Percentiles rank a stretch among this genome's conserved stretches.
These are phyloP conservation scores for Marasmarcha lunaedactyla DNA, from an alignment of 2,888 invertebrate species.

Conservation along the genomic window DNA sequence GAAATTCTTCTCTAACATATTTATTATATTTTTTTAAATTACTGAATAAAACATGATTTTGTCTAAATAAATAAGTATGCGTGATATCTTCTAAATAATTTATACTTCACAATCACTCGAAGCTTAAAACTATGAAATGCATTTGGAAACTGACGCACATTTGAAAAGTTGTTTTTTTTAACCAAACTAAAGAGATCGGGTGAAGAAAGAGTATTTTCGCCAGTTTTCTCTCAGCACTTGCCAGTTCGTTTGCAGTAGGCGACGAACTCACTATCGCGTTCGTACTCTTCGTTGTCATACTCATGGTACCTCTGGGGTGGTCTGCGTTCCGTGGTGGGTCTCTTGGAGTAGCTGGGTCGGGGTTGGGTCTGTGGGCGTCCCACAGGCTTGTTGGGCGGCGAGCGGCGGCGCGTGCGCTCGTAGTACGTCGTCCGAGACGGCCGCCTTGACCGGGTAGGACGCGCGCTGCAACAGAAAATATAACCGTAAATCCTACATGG, in stretches of 20 bases:
- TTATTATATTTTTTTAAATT: neutral
- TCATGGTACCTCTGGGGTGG: conserved; percentile 26
- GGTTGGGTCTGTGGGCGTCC: conserved; percentile 19
- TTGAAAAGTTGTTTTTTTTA: neutral
- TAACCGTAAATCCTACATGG: too few species aligned
- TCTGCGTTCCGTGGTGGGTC: conserved; percentile 9
- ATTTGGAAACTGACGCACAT: conserved; percentile 1
- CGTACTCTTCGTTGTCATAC: conserved; percentile 28
- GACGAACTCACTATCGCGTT: conserved; percentile 32
- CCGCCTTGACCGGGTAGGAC: conserved; percentile 29
- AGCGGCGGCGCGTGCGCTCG: conserved; percentile 40
- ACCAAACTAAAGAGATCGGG: too few species aligned
- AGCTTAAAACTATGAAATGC: conserved; percentile 4
- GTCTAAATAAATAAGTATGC: neutral
- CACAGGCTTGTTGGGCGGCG: conserved; percentile 29
- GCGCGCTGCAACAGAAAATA: conserved; percentile 32
- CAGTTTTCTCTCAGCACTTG: conserved; percentile 26
- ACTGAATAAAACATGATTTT: neutral
- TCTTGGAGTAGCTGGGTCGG: neutral
- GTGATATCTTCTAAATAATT: too few species aligned
- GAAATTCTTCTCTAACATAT: neutral
- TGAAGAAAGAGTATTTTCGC: too few species aligned
- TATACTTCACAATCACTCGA: neutral
- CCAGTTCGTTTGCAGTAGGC: conserved; percentile 40
- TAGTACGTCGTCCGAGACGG: conserved; percentile 40